phyloP scores from a whole-genome alignment of 2,888 invertebrate species.

The Nomada goodeniana region DNA sequence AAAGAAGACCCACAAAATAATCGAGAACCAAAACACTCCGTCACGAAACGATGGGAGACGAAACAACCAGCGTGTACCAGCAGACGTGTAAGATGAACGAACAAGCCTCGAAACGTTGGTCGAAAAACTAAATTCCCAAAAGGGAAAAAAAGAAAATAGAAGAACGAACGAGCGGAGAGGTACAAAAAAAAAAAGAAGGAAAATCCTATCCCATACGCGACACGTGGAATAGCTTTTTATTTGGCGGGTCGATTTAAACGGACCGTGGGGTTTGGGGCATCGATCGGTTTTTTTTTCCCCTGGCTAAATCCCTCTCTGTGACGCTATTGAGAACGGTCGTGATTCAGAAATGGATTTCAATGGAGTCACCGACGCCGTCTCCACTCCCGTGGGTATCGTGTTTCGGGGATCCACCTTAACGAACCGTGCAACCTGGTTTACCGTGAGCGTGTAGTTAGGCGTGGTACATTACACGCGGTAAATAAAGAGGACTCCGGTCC shows the following conservation, averaged over 20 bases:
- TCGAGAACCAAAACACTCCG: too few relatives aligned
- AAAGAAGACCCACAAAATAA: too few relatives aligned
- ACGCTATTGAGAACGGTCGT: slow-evolving; percentile 51
- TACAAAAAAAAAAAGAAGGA: background rate
- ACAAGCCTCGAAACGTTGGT: too few relatives aligned
- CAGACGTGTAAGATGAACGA: background rate
- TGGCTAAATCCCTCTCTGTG: slow-evolving; percentile 54
- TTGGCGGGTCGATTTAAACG: slow-evolving; percentile 45
- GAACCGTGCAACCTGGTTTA: slow-evolving; percentile 51
- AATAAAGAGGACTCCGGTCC: slow-evolving; percentile 30
- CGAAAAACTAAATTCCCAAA: background rate
- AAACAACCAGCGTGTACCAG: background rate
- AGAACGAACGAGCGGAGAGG: background rate
- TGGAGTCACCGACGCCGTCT: slow-evolving; percentile 39
- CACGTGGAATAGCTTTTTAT: slow-evolving; percentile 44
- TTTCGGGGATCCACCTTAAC: slow-evolving; percentile 58
- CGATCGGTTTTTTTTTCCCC: slow-evolving; percentile 46
- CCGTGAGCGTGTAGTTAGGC: slow-evolving; percentile 49
- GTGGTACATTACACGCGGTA: slow-evolving; percentile 35
- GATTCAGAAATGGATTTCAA: slow-evolving; percentile 59
- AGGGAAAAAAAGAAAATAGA: background rate
- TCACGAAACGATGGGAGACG: background rate
- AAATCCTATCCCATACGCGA: slow-evolving; percentile 18
- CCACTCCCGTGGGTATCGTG: slow-evolving; percentile 50
- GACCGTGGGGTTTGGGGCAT: slow-evolving; percentile 23